These are phyloP conservation scores for Paradoxurus hermaphroditus DNA, from an alignment of 2,113 vertebrate species.

Conservation along the genomic window DNA sequence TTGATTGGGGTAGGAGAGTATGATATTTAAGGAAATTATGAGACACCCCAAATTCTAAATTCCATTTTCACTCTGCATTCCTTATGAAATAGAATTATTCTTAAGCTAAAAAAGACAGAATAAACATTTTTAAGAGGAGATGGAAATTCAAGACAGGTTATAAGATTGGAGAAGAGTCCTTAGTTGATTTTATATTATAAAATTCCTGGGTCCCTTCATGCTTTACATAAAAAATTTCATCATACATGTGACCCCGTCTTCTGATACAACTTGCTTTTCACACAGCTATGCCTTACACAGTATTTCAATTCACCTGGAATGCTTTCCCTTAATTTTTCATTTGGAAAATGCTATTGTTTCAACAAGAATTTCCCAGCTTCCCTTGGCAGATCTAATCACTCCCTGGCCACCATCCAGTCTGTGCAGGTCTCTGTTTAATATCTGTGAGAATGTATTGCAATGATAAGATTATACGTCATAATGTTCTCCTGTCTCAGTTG, in stretches of 20 bases:
- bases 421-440: not conserved
- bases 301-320: not conserved
- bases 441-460: not conserved
- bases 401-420: not conserved
- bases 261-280: not conserved
- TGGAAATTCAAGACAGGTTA: slow-evolving; percentile 1
- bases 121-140: slow-evolving; percentile 29
- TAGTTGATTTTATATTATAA: not conserved
- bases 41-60: not conserved
- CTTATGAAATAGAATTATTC: not conserved
- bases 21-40: not conserved
- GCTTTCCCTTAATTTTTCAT: slow-evolving; percentile 8
- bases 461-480: not conserved
- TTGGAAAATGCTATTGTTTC: not conserved
- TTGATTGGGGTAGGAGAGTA: not conserved
- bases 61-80: not conserved
- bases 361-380: not conserved
- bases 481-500: not conserved
- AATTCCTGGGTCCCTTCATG: not conserved
- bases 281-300: not conserved
- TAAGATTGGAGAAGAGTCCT: not conserved
- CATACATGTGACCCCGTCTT: not conserved
- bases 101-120: not conserved
- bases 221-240: not conserved
- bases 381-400: not conserved